Percentiles rank a stretch among this genome's conserved stretches.
Conservation (phyloP, 2,113 vertebrate species). For the Nanorana parkeri region DNA sequence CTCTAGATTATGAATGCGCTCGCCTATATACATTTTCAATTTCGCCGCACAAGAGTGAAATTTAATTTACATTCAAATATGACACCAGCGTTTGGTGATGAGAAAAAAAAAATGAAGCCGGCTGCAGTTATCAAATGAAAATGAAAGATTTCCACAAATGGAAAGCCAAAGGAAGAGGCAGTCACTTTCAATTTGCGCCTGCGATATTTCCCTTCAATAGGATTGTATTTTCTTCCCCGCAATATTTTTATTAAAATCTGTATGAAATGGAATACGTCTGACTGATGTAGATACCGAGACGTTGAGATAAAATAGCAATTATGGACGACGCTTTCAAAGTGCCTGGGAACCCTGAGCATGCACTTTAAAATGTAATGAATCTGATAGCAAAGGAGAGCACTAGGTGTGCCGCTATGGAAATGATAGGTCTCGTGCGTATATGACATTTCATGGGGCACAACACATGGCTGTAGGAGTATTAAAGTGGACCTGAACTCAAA, state of each 20-base stretch:
- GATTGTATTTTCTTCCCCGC: background rate
- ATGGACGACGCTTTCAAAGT: background rate
- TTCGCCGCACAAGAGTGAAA: background rate
- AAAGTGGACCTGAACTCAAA: too few relatives aligned
- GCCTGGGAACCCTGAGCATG: background rate
- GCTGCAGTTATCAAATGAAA: background rate
- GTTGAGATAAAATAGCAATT: constrained; percentile 31
- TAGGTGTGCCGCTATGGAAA: too few relatives aligned
- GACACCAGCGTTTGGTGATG: background rate
- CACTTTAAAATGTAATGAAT: background rate
- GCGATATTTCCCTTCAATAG: background rate
- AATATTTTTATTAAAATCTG: constrained; percentile 14
- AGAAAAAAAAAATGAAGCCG: background rate
- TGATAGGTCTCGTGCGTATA: too few relatives aligned
- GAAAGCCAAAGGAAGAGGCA: background rate
- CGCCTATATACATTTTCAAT: background rate
- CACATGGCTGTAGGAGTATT: too few relatives aligned
- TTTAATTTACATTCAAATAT: constrained; percentile 8
- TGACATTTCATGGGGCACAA: too few relatives aligned
- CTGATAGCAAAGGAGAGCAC: too few relatives aligned
- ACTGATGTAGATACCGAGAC: constrained; percentile 18
- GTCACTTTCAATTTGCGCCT: constrained; percentile 7
- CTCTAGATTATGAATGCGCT: background rate
- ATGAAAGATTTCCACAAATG: background rate
- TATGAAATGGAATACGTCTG: constrained; percentile 7